Conservation (phyloP, 2,888 invertebrate species). For the Volucella inanis region DNA sequence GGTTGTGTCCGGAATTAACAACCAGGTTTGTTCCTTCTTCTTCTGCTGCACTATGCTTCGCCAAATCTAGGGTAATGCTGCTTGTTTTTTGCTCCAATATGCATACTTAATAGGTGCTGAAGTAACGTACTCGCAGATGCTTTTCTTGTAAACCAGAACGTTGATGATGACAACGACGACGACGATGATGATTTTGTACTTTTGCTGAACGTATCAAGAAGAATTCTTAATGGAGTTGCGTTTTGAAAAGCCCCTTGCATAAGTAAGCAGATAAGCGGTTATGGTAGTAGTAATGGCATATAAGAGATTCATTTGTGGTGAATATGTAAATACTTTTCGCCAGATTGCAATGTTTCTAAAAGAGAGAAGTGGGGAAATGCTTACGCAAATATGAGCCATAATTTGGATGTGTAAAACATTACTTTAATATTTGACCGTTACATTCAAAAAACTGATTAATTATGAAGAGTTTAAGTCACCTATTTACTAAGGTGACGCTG, state of each 20-base stretch:
- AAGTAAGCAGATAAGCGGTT: conserved; percentile 22
- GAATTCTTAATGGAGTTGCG: conserved; percentile 43
- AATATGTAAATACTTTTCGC: background rate
- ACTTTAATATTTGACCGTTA: too few species aligned
- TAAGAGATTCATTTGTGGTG: conserved; percentile 6
- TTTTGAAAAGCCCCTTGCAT: conserved; percentile 14
- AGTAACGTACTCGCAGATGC: conserved; percentile 10
- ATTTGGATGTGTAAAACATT: too few species aligned
- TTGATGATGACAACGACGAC: conserved; percentile 1
- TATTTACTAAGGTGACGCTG: too few species aligned
- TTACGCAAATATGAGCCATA: too few species aligned
- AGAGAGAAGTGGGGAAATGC: too few species aligned
- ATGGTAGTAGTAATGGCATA: conserved; percentile 16
- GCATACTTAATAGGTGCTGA: conserved; percentile 26
- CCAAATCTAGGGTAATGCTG: background rate
- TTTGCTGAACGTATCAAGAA: conserved; percentile 28
- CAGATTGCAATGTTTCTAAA: too few species aligned
- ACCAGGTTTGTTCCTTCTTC: conserved; percentile 10
- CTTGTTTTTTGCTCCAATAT: conserved; percentile 13
- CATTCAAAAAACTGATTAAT: too few species aligned
- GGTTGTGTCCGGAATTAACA: conserved; percentile 32
- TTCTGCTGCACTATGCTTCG: conserved; percentile 17
- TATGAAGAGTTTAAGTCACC: too few species aligned
- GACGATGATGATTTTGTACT: conserved; percentile 5
- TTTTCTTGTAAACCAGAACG: background rate